Evolutionary conservation across 2,888 invertebrate species (phyloP).

Genomic region (Lasioglossum figueresi): DNA sequence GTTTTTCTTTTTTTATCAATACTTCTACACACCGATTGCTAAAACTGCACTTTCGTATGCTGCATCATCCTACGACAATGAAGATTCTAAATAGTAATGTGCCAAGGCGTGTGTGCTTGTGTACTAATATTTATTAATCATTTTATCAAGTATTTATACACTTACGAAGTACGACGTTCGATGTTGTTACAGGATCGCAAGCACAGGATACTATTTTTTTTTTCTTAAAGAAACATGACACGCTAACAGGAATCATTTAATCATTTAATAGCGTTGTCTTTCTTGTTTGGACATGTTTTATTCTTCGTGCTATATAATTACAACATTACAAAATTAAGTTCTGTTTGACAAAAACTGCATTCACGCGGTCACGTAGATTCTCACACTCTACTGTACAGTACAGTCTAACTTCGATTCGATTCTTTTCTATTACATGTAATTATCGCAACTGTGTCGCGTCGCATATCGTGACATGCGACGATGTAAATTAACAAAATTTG

Average conservation of each 20-base stretch:
- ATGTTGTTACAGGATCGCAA: slow-evolving; percentile 53
- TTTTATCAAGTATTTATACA: slow-evolving; percentile 59
- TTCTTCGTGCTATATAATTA: background rate
- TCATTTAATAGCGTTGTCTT: slow-evolving; percentile 21
- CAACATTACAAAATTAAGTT: background rate
- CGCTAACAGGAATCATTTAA: slow-evolving; percentile 34
- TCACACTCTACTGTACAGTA: background rate
- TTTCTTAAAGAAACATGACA: slow-evolving; percentile 48
- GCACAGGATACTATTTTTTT: slow-evolving; percentile 43
- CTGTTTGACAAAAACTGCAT: slow-evolving; percentile 6
- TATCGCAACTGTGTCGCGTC: slow-evolving; percentile 19
- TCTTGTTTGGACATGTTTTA: background rate
- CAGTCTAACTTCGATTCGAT: slow-evolving; percentile 15
- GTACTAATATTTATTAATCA: slow-evolving; percentile 39
- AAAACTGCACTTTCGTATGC: slow-evolving; percentile 12
- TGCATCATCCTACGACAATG: slow-evolving; percentile 14
- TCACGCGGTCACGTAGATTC: slow-evolving; percentile 4
- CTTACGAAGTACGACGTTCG: slow-evolving; percentile 45
- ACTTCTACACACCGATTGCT: background rate
- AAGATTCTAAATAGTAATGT: slow-evolving; percentile 58
- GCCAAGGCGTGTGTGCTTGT: slow-evolving; percentile 65
- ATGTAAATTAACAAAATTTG: slow-evolving; percentile 27
- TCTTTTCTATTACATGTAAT: slow-evolving; percentile 21
- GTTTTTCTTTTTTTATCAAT: background rate
- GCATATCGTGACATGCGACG: slow-evolving; percentile 36